Evolutionary conservation across 2,888 invertebrate genomes (phyloP).

Genomic region (Lochmaea crataegi): DNA sequence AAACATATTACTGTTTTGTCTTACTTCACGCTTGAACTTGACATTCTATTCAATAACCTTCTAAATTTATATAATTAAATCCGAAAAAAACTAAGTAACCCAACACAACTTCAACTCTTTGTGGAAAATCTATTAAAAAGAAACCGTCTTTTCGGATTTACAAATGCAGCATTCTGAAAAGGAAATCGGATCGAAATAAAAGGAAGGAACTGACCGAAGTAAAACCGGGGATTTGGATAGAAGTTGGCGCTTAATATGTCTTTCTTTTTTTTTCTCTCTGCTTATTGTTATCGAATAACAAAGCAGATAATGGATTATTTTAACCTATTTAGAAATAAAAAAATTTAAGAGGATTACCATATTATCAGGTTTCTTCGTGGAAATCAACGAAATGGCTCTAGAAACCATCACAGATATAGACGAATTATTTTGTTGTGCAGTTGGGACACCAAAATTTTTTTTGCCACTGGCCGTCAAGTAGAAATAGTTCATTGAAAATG

Average conservation of each 20-base stretch:
- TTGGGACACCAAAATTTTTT: too few relatives aligned
- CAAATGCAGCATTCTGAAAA: background rate
- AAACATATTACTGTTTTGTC: too few relatives aligned
- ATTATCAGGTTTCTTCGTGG: background rate
- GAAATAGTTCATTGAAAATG: too few relatives aligned
- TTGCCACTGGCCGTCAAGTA: too few relatives aligned
- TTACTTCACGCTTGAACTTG: too few relatives aligned
- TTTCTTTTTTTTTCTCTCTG: background rate
- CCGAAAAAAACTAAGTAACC: background rate
- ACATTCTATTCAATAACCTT: too few relatives aligned
- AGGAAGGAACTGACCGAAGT: conserved; percentile 9
- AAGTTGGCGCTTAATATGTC: background rate
- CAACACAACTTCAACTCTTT: background rate
- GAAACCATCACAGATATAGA: too few relatives aligned
- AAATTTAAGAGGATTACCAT: background rate
- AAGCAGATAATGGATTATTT: background rate
- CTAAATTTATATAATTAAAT: background rate
- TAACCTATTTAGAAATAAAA: background rate
- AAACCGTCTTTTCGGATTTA: conserved; percentile 2
- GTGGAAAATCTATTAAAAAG: background rate
- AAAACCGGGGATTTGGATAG: conserved; percentile 4
- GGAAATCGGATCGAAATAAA: conserved; percentile 18
- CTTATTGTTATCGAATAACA: background rate
- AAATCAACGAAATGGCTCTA: too few relatives aligned
- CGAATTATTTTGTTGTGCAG: too few relatives aligned